Percentiles rank a stretch among this genome's conserved stretches.
phyloP scores from a whole-genome alignment of 2,888 invertebrate genomes.

The Drosophila quasianomalipes region DNA sequence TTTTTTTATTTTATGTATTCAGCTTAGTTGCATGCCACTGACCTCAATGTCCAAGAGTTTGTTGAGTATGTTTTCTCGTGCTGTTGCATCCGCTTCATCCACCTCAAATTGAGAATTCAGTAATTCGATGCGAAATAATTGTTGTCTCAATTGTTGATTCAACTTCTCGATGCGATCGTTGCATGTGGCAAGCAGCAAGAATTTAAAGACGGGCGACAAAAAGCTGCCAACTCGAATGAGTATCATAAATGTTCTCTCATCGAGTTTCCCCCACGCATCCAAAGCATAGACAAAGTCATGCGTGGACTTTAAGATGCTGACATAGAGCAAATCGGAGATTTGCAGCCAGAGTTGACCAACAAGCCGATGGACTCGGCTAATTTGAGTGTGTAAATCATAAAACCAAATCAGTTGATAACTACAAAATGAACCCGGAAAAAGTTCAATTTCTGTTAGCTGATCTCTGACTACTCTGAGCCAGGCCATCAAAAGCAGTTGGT shows the following conservation, averaged over 20 bases:
- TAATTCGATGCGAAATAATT: constrained; percentile 5
- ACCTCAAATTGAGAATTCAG: background rate
- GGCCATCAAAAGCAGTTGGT: constrained; percentile 17
- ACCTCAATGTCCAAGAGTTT: constrained; percentile 4
- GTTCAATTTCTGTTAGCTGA: background rate
- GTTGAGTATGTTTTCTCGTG: background rate
- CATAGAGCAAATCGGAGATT: background rate
- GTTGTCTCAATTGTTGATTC: background rate
- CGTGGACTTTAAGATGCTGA: background rate
- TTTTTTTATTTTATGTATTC: background rate
- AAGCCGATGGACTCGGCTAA: background rate
- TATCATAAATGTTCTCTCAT: background rate
- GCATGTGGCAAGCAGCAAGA: constrained; percentile 4
- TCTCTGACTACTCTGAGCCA: constrained; percentile 4
- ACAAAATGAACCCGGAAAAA: background rate
- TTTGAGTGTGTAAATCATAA: background rate
- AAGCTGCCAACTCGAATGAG: background rate
- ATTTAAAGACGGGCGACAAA: background rate
- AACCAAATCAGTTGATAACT: constrained; percentile 4
- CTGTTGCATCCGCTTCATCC: background rate
- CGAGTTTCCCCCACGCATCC: background rate
- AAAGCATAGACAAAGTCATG: background rate
- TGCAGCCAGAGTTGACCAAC: constrained; percentile 6
- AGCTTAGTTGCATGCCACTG: background rate
- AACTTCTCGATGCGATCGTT: constrained; percentile 5